Evolutionary conservation across 2,888 invertebrate genomes (phyloP).

Genomic region (Cheilosia impressa): DNA sequence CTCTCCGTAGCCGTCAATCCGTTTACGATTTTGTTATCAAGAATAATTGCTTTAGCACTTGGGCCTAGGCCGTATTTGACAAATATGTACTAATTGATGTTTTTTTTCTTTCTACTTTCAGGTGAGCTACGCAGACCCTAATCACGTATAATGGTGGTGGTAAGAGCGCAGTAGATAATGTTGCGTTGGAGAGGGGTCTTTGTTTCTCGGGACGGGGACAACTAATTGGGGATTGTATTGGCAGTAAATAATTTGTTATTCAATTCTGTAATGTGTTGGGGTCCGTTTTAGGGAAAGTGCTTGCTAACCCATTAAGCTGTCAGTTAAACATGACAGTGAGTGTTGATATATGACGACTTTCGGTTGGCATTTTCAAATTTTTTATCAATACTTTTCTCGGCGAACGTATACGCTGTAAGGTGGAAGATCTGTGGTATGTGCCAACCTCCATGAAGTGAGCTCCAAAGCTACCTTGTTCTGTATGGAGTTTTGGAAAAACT

Average conservation of each 20-base stretch:
- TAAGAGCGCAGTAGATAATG: slow-evolving; percentile 3
- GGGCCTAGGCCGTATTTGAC: slow-evolving; percentile 1
- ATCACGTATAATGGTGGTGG: slow-evolving; percentile 5
- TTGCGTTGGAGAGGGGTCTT: not conserved
- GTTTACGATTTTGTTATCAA: slow-evolving; percentile 59
- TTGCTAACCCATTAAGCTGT: not conserved
- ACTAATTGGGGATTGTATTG: not conserved
- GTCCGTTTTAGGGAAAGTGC: not conserved
- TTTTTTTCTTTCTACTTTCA: slow-evolving; percentile 23
- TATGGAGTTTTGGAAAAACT: too few species aligned
- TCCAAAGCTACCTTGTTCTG: too few species aligned
- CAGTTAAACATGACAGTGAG: too few species aligned
- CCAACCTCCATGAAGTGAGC: too few species aligned
- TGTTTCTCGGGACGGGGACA: not conserved
- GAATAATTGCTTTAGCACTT: slow-evolving; percentile 54
- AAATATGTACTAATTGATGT: slow-evolving; percentile 37
- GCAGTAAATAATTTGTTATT: not conserved
- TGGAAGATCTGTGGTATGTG: too few species aligned
- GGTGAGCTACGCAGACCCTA: slow-evolving; percentile 22
- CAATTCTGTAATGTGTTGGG: not conserved
- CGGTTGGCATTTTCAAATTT: too few species aligned
- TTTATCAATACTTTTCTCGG: too few species aligned
- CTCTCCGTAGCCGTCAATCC: slow-evolving; percentile 40
- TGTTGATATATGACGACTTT: too few species aligned
- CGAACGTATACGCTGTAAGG: too few species aligned